These are phyloP conservation scores for Byasa hedistus DNA, from an alignment of 2,888 invertebrate genomes.

Conservation along the genomic window DNA sequence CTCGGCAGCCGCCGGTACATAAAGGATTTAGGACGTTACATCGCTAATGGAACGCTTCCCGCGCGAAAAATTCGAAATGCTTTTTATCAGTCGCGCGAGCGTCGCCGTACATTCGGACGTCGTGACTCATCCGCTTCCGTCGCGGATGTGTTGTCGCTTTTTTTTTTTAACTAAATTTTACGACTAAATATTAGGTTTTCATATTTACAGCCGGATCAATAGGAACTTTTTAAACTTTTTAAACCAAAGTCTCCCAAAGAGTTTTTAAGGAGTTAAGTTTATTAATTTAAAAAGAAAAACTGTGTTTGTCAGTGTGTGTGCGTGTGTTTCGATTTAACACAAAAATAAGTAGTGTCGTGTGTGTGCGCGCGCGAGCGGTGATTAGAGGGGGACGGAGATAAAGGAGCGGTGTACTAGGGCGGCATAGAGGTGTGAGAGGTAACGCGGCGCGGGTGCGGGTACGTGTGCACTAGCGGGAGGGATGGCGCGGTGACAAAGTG, in stretches of 20 bases:
- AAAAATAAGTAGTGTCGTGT: slow-evolving; percentile 5
- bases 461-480: slow-evolving; percentile 38
- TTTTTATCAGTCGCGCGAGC: slow-evolving; percentile 52
- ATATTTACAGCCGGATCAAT: too few relatives aligned
- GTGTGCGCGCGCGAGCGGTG: not conserved
- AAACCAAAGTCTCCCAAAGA: slow-evolving; percentile 61
- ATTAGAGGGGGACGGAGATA: not conserved
- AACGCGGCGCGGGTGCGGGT: slow-evolving; percentile 31
- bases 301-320: slow-evolving; percentile 5
- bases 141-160: not conserved
- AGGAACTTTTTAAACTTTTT: not conserved
- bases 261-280: slow-evolving; percentile 29
- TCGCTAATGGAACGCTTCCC: slow-evolving; percentile 64
- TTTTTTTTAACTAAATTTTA: not conserved
- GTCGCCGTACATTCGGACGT: slow-evolving; percentile 8
- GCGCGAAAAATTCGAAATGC: slow-evolving; percentile 79
- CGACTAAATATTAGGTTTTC: too few relatives aligned
- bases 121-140: slow-evolving; percentile 6
- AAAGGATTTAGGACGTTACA: slow-evolving; percentile 70
- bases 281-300: slow-evolving; percentile 30
- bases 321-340: slow-evolving; percentile 26
- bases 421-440: slow-evolving; percentile 37
- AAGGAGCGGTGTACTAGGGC: slow-evolving; percentile 42
- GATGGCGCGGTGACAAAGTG: slow-evolving; percentile 83
- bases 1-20: slow-evolving; percentile 59